A percentile compares a stretch with the other conserved stretches of the same genome.
Conservation (phyloP, 2,113 vertebrate genomes). For the Apeltes quadracus region DNA sequence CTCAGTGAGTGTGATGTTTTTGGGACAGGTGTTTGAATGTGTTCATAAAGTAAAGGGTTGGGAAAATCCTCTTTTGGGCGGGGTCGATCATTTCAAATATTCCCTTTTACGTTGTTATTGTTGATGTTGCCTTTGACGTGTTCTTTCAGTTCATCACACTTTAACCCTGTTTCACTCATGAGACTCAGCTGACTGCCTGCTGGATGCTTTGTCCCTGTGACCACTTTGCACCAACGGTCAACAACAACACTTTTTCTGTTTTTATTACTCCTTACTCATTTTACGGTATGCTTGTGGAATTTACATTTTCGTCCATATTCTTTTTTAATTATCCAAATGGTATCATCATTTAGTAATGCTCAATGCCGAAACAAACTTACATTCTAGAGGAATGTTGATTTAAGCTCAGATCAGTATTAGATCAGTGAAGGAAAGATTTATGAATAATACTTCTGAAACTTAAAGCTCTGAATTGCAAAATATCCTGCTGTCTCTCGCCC, state of each 20-base stretch:
- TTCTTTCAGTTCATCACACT: neutral
- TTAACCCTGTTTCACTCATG: neutral
- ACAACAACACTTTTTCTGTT: neutral
- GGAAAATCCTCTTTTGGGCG: neutral
- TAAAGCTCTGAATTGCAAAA: neutral
- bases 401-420: no score
- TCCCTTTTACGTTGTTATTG: neutral
- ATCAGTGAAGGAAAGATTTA: neutral
- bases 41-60: neutral
- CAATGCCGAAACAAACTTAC: neutral
- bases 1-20: neutral
- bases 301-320: neutral
- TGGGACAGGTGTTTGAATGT: neutral
- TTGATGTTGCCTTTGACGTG: neutral
- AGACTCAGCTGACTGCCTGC: neutral
- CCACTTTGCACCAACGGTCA: neutral
- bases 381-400: neutral
- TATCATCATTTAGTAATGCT: neutral
- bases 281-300: neutral
- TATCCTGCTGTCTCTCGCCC: neutral
- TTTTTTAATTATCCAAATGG: neutral
- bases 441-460: neutral
- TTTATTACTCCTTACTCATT: neutral
- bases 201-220: neutral
- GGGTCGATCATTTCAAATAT: neutral